These are phyloP conservation scores for Cephus nigrinus DNA, from an alignment of 2,888 invertebrate genomes.

Conservation along the genomic window DNA sequence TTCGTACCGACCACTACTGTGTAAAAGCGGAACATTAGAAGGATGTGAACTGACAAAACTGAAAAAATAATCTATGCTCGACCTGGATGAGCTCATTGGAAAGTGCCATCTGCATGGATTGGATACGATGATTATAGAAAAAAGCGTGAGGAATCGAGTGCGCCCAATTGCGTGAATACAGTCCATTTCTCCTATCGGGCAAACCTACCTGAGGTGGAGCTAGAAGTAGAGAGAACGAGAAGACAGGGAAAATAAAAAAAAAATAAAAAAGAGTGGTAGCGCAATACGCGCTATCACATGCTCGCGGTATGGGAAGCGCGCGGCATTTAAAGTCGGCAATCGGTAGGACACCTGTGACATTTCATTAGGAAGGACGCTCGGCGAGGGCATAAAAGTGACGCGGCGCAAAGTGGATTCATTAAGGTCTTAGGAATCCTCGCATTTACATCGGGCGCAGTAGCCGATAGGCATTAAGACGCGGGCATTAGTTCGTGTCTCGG, in stretches of 20 bases:
- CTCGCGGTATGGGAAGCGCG: slow-evolving; percentile 55
- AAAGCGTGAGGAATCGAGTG: too few relatives aligned
- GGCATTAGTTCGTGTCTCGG: slow-evolving; percentile 63
- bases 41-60: too few relatives aligned
- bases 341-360: slow-evolving; percentile 65
- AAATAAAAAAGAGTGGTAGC: background rate
- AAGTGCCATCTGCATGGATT: too few relatives aligned
- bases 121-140: too few relatives aligned
- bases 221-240: slow-evolving; percentile 7
- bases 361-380: slow-evolving; percentile 55
- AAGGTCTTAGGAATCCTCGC: slow-evolving; percentile 53
- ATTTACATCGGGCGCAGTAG: slow-evolving; percentile 50
- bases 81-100: too few relatives aligned
- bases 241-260: background rate
- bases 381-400: slow-evolving; percentile 18
- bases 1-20: too few relatives aligned
- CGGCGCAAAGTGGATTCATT: slow-evolving; percentile 62
- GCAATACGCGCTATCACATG: slow-evolving; percentile 4
- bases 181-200: too few relatives aligned
- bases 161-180: too few relatives aligned
- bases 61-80: too few relatives aligned
- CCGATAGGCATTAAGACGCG: slow-evolving; percentile 39
- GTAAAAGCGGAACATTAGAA: too few relatives aligned
- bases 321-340: slow-evolving; percentile 61
- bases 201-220: too few relatives aligned